Base-by-base conservation (phyloP, 2,888 invertebrate species). In the Zeuzera pyrina region DNA sequence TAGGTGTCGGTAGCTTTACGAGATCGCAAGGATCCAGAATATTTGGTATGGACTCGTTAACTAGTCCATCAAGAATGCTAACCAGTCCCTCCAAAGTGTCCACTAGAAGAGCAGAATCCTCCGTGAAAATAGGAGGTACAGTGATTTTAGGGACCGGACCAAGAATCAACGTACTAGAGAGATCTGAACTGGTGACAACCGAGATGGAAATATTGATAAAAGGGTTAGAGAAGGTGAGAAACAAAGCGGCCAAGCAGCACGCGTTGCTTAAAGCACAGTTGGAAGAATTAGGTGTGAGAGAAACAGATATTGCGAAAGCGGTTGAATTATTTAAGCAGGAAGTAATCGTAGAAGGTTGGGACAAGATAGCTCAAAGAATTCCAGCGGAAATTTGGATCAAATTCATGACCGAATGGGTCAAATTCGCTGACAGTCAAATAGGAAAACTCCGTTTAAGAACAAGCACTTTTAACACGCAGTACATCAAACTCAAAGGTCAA, bases 401-500 rank as follows among this genome's bases (percentile, higher is more conserved):
- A 43, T 88, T 83, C 49, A 84, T 89, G 79, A 85, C 85, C 1
- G 87, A 88, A 38, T 88, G 88, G 86, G 54, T 87, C 8, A 87
- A 85, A 51, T 66, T 68, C 3, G 64, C 79, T 0, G 85, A 87
- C 41, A 74, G 76, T 2, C 73, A 84, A 34, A 85, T 87, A 1
- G 88, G 87, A 4, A 88, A 88, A 48, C 51, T 88, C 1, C 65
- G 89, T 26, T 63, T 89, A 1, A 65, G 87, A 34, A 87, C 84
- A 0, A 81, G 85, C 33, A 87, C 87, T 1, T 46, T 86, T 1
- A 87, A 85, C 51, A 70, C 74, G 0, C 85, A 85, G 38, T 81
- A 78, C 45, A 73, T 63, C 23, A 87, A 86, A 53, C 53, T 88
- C 0, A 85, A 81, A 37, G 66, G 77, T 0, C 85, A 86, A 38